Conservation (phyloP, 1,140 invertebrate genomes). For the Neotoxoptera formosana region DNA sequence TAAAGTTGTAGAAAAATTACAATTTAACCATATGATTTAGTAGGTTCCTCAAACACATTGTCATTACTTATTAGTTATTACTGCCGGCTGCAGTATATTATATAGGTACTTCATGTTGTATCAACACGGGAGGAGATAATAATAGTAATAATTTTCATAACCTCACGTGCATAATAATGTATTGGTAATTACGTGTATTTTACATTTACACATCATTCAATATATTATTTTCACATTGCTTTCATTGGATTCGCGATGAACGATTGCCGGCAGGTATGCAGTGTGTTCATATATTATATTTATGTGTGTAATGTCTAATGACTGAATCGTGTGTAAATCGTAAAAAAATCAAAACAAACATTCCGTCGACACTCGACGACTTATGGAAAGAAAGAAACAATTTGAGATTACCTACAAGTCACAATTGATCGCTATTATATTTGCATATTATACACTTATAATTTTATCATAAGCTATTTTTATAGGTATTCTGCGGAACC, state of each 20-base stretch:
- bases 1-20: neutral
- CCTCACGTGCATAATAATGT: neutral
- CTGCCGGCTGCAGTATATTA: too few species aligned
- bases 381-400: neutral
- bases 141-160: neutral
- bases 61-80: neutral
- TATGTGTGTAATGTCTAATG: too few species aligned
- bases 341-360: neutral
- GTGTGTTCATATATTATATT: neutral
- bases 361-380: neutral
- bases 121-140: neutral
- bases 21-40: neutral
- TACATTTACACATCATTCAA: slow-evolving; percentile 4
- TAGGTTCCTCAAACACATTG: neutral
- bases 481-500: neutral
- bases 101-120: neutral
- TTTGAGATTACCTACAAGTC: neutral
- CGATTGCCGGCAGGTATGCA: neutral
- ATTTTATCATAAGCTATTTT: neutral
- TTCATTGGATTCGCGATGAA: neutral
- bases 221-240: neutral
- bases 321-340: neutral
- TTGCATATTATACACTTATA: neutral
- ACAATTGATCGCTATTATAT: neutral
- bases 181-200: neutral